phyloP scores from a whole-genome alignment of 2,797 vertebrate genomes.

The Numenius phaeopus region DNA sequence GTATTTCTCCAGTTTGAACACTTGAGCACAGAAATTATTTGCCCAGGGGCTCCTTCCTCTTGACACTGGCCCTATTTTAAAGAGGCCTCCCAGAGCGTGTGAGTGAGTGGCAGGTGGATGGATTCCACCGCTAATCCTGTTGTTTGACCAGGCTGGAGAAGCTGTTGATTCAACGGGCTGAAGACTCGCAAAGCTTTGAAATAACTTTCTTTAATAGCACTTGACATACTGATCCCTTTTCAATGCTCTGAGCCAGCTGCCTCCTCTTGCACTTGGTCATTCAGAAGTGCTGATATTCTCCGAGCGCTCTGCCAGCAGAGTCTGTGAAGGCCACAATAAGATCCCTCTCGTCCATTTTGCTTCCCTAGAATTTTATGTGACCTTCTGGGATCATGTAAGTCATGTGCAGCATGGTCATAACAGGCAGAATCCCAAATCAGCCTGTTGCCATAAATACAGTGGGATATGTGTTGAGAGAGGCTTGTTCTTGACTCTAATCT shows the following conservation, averaged over 20 bases:
- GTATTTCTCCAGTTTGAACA: background rate
- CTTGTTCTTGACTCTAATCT: background rate
- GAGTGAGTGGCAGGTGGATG: constrained; percentile 15
- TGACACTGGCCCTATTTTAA: background rate
- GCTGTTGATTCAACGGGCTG: constrained; percentile 59
- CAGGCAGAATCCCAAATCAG: background rate
- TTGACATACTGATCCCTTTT: constrained; percentile 43
- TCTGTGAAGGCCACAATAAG: background rate
- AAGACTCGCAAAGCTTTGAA: constrained; percentile 36
- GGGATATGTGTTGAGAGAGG: background rate
- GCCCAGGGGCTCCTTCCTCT: background rate
- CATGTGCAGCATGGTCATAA: accelerated
- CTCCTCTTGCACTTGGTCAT: background rate
- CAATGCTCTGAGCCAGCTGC: constrained; percentile 22
- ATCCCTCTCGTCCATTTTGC: background rate
- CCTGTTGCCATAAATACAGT: background rate
- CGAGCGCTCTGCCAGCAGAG: background rate
- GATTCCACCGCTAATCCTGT: constrained; percentile 41
- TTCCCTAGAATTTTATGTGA: background rate
- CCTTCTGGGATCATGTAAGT: background rate
- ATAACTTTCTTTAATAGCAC: constrained; percentile 54
- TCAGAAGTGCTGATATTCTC: background rate
- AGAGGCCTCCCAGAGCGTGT: background rate
- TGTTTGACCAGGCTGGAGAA: constrained; percentile 37
- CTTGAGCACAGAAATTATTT: background rate